Conservation (phyloP, 2,797 vertebrate genomes). For the Macroramphosus scolopax region DNA sequence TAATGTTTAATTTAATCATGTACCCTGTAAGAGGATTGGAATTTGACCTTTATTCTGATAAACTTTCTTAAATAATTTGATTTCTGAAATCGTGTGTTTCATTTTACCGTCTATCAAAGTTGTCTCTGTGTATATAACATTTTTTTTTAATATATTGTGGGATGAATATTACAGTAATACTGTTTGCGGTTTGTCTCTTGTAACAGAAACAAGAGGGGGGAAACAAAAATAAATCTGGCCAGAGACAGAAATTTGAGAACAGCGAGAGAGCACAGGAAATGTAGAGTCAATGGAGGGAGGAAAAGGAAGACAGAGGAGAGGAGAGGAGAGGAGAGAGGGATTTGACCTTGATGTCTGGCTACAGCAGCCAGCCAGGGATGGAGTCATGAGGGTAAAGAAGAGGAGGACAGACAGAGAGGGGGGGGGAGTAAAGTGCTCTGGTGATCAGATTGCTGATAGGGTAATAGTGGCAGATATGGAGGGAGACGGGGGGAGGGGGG, state of each 20-base stretch:
- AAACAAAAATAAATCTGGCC: conserved; percentile 52
- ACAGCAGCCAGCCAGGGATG: conserved; percentile 55
- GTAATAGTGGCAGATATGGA: conserved; percentile 55
- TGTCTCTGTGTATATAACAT: too few species aligned
- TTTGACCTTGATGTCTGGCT: conserved; percentile 78
- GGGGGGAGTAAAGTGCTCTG: conserved; percentile 55
- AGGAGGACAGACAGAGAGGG: conserved; percentile 33
- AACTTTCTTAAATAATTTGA: too few species aligned
- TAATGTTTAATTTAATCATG: too few species aligned
- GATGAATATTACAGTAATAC: too few species aligned
- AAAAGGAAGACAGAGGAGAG: conserved; percentile 39
- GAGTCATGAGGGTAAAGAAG: conserved; percentile 61
- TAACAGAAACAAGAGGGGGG: conserved; percentile 42
- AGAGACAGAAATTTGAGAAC: conserved; percentile 62
- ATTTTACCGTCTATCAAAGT: too few species aligned
- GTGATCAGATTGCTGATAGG: conserved; percentile 70
- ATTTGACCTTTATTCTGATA: too few species aligned
- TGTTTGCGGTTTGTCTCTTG: too few species aligned
- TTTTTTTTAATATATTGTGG: too few species aligned
- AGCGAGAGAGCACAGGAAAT: conserved; percentile 62
- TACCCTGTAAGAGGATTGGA: too few species aligned
- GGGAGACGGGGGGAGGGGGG: conserved; percentile 15
- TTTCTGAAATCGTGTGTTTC: too few species aligned
- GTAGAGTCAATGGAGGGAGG: conserved; percentile 62
- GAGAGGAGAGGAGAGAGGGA: conserved; percentile 36